These are phyloP conservation scores for Enteromius thamalakanensis DNA, from an alignment of 2,797 vertebrate genomes.

Conservation along the genomic window DNA sequence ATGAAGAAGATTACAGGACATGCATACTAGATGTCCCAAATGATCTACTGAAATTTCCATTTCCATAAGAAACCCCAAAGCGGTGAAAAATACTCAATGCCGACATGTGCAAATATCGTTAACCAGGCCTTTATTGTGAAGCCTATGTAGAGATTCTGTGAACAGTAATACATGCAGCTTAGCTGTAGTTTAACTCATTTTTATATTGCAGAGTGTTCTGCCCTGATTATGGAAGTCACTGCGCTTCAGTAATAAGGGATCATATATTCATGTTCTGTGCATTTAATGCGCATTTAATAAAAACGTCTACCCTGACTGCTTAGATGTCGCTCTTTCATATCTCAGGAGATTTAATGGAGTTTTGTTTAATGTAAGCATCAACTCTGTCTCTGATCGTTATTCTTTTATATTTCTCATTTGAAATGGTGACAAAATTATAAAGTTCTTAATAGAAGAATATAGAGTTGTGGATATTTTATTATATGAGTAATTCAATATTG, in stretches of 20 bases:
- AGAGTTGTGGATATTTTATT: background rate
- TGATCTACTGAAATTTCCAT: constrained; percentile 53
- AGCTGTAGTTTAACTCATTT: constrained; percentile 13
- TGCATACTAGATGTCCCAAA: constrained; percentile 53
- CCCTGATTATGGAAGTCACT: constrained; percentile 31
- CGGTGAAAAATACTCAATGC: constrained; percentile 8
- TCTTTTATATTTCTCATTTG: constrained; percentile 7
- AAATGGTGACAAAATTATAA: background rate
- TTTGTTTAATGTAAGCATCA: constrained; percentile 26
- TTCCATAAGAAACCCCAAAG: constrained; percentile 50
- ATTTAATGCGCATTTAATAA: constrained; percentile 35
- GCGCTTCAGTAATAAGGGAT: constrained; percentile 28
- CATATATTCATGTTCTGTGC: constrained; percentile 29
- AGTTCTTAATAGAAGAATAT: background rate
- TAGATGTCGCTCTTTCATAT: constrained; percentile 24
- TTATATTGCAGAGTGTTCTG: constrained; percentile 10
- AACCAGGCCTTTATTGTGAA: constrained; percentile 21
- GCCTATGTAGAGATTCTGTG: constrained; percentile 18
- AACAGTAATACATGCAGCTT: constrained; percentile 22
- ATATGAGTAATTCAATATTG: background rate
- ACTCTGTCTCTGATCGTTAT: background rate
- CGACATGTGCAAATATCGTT: constrained; percentile 8
- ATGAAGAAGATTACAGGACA: constrained; percentile 50
- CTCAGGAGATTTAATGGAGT: background rate
- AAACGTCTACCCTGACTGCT: constrained; percentile 16